Evolutionary conservation across 2,888 invertebrate species (phyloP).

Genomic region (Temnothorax rugatulus): DNA sequence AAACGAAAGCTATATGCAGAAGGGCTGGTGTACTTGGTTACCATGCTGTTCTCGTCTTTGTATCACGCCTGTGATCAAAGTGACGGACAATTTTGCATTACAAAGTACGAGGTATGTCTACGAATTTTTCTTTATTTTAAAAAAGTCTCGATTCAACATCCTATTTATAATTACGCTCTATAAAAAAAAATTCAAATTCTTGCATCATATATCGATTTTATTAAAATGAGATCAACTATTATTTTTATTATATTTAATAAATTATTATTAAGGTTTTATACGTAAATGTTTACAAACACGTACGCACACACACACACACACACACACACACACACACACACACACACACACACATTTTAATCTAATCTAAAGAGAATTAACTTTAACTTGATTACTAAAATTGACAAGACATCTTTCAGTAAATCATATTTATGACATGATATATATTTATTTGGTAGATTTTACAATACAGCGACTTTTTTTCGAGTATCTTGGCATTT

Average conservation of each 20-base stretch:
- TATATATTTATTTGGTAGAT: slow-evolving; percentile 81
- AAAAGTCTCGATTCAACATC: background rate
- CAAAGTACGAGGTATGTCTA: slow-evolving; percentile 84
- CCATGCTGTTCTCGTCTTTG: slow-evolving; percentile 88
- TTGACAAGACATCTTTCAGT: background rate
- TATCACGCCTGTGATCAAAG: slow-evolving; percentile 89
- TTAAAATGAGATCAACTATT: background rate
- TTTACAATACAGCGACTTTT: slow-evolving; percentile 88
- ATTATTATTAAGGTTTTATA: no score
- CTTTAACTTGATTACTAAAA: background rate
- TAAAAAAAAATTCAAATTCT: background rate
- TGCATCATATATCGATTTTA: background rate
- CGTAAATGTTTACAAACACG: no score
- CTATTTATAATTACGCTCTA: background rate
- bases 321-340: no score
- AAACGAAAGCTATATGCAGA: slow-evolving; percentile 87
- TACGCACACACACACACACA: no score
- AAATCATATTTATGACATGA: slow-evolving; percentile 19
- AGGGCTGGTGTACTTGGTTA: slow-evolving; percentile 87
- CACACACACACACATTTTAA: background rate
- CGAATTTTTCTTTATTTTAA: background rate
- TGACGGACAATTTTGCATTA: slow-evolving; percentile 85
- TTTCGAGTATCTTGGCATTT: slow-evolving; percentile 88
- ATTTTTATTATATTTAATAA: background rate
- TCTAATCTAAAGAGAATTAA: background rate